Evolutionary conservation across 2,797 vertebrate genomes (phyloP).

Genomic region (Gallinago solitaria): DNA sequence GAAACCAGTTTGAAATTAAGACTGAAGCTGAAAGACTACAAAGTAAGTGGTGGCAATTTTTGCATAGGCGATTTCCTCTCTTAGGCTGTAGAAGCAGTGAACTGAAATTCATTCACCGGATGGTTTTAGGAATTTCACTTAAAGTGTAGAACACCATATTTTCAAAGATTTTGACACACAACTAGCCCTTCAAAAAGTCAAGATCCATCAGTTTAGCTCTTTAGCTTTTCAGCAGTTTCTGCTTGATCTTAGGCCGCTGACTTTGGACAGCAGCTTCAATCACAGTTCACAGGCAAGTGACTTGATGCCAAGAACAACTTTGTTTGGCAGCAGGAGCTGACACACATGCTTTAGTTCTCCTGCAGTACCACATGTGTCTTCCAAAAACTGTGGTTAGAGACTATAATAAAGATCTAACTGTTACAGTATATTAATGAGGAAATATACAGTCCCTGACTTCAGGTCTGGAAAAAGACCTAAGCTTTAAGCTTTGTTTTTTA

Average conservation of each 20-base stretch:
- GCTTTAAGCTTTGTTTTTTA: background rate
- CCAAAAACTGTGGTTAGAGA: constrained; percentile 16
- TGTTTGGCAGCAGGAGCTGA: constrained; percentile 45
- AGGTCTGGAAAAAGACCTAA: constrained; percentile 6
- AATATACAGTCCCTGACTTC: background rate
- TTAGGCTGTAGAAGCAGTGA: background rate
- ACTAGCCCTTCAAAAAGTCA: background rate
- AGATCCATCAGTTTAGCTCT: background rate
- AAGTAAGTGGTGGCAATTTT: background rate
- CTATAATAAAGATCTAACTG: background rate
- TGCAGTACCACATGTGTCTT: constrained; percentile 9
- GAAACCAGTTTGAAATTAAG: background rate
- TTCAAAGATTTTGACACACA: background rate
- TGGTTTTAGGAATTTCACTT: background rate
- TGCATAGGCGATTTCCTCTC: background rate
- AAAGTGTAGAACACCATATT: background rate
- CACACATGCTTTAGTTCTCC: background rate
- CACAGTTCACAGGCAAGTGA: constrained; percentile 8
- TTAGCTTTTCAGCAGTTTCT: constrained; percentile 30
- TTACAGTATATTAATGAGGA: background rate
- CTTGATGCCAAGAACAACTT: constrained; percentile 56
- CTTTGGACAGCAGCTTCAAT: constrained; percentile 49
- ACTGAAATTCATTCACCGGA: background rate
- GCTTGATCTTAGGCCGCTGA: constrained; percentile 19
- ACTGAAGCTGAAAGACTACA: background rate